Conservation (phyloP, 1,140 invertebrate species). For the Drosophila nannoptera region DNA sequence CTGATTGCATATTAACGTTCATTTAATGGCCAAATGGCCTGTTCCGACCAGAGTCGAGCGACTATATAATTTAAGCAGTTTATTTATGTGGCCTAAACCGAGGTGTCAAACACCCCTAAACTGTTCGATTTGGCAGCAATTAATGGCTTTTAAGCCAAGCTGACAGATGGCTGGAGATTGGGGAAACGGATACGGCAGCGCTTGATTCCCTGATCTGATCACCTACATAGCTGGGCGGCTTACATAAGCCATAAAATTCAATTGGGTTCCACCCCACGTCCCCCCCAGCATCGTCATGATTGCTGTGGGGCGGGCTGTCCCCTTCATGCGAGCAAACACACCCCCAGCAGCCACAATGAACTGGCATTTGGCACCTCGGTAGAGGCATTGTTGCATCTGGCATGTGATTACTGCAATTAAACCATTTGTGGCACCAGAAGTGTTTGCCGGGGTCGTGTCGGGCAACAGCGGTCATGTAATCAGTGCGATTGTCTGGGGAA, state of each 20-base stretch:
- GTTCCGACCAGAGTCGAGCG: conserved; percentile 34
- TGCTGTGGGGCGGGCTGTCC: background rate
- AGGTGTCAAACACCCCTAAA: conserved; percentile 9
- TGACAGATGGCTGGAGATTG: too few species aligned
- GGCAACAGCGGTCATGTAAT: conserved; percentile 29
- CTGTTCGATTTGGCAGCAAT: background rate
- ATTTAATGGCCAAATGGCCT: conserved; percentile 56
- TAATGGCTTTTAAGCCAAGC: background rate
- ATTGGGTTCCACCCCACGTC: conserved; percentile 9
- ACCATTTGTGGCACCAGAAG: conserved; percentile 59
- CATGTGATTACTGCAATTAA: conserved; percentile 72
- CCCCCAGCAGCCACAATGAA: conserved; percentile 49
- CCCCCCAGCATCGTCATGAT: conserved; percentile 12
- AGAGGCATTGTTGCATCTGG: conserved; percentile 10
- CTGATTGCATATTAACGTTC: conserved; percentile 66
- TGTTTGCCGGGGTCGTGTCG: conserved; percentile 22
- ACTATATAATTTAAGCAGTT: conserved; percentile 16
- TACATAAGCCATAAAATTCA: conserved; percentile 15
- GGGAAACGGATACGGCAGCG: too few species aligned
- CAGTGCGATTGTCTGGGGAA: conserved; percentile 13
- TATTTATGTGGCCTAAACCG: conserved; percentile 21
- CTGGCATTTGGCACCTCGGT: conserved; percentile 44
- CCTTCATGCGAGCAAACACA: conserved; percentile 19
- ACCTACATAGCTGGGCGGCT: background rate
- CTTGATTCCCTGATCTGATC: too few species aligned